These are phyloP conservation scores for Speoplatyrhinus poulsoni DNA, from an alignment of 2,113 vertebrate species.

Conservation along the genomic window DNA sequence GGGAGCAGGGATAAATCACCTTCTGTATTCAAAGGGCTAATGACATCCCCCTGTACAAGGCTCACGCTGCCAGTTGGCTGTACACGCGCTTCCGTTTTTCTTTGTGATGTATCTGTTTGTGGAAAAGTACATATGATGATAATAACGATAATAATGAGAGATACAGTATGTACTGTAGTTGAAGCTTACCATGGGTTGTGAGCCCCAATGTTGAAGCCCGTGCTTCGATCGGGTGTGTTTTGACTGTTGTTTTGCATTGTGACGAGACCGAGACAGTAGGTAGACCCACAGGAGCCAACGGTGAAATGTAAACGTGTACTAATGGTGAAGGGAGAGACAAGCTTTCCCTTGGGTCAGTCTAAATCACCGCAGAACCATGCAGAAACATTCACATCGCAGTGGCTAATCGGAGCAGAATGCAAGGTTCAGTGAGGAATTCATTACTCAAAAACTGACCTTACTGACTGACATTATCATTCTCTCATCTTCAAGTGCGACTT, in stretches of 20 bases:
- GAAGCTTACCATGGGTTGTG: not conserved
- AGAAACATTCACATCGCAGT: not conserved
- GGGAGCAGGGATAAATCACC: conserved; percentile 26
- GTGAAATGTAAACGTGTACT: not conserved
- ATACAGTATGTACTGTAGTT: not conserved
- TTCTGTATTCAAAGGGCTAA: not conserved
- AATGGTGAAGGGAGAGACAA: not conserved
- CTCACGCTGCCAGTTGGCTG: not conserved
- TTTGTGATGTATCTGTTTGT: not conserved
- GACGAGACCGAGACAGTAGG: too few species aligned
- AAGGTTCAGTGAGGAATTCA: not conserved
- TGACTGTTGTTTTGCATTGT: not conserved
- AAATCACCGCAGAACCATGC: not conserved
- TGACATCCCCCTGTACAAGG: not conserved
- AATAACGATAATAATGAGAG: too few species aligned
- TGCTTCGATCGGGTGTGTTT: not conserved
- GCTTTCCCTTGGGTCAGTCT: not conserved
- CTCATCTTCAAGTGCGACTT: not conserved
- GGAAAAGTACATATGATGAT: not conserved
- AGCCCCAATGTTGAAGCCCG: not conserved
- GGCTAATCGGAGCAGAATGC: conserved; percentile 9
- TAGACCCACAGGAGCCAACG: not conserved
- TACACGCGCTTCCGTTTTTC: not conserved
- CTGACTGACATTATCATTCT: conserved; percentile 1
- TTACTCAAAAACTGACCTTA: too few species aligned